phyloP scores from a whole-genome alignment of 1,140 invertebrate genomes.

The Ridgeia piscesae region DNA sequence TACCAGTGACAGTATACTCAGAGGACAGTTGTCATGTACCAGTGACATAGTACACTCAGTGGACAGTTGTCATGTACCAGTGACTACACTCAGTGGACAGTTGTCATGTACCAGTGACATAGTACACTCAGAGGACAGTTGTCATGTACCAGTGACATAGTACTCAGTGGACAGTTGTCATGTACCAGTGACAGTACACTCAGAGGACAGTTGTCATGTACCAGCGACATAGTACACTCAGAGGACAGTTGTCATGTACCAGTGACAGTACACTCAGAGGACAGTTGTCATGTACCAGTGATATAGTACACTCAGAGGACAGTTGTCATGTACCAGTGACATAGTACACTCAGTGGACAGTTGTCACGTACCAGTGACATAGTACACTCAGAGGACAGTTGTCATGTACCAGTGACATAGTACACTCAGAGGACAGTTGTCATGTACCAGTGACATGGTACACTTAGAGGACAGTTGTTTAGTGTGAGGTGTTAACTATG shows the following conservation, averaged over 20 bases:
- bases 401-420: too few species aligned
- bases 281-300: not conserved
- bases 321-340: not conserved
- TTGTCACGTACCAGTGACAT: not conserved
- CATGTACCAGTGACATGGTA: not conserved
- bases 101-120: not conserved
- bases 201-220: not conserved
- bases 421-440: too few species aligned
- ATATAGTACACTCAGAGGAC: not conserved
- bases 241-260: not conserved
- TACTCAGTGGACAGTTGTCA: not conserved
- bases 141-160: not conserved
- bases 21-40: not conserved
- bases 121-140: not conserved
- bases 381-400: not conserved
- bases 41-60: not conserved
- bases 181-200: not conserved
- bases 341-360: too few species aligned
- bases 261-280: not conserved
- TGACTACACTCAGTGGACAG: not conserved
- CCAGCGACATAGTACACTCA: not conserved
- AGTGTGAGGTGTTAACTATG: not conserved
- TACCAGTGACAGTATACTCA: not conserved
- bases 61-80: not conserved
- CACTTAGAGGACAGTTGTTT: not conserved